Evolutionary conservation across 2,113 vertebrate species (phyloP), one percentile per base, ranked within the genome.

Genomic region (Stigmatopora argus): DNA sequence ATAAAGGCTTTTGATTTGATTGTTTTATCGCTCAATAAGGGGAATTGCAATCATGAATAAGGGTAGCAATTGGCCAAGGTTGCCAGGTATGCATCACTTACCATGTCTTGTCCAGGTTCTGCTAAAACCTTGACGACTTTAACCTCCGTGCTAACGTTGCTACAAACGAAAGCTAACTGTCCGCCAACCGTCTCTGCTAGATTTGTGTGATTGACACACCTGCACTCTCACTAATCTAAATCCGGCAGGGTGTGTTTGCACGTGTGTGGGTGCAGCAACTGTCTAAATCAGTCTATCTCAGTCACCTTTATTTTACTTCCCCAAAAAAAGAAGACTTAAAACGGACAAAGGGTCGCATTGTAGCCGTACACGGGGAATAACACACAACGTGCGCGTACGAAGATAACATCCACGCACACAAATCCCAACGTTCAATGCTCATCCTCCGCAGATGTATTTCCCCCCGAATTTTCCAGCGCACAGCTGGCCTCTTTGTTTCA

Each of bases 401-500:
- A 0, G 65, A 71, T 64, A 63, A 61, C 45, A 10, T 66, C 51
- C 63, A 67, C 77, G 49, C 70, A 73, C 73, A 73, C 67, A 9
- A 47, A 41, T 55, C 55, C 51, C 72, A 57, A 64, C 62, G 34
- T 75, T 69, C 73, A 38, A 31, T 66, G 59, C 19, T 61, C 59
- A 61, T 61, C 58, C 35, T 60, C 35, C 59, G 11, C 74, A 51
- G 66, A 70, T 66, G 56, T 75, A 75, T 66, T 38, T 65, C 66
- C 69, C 67, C 75, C 13, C 13, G 14, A 56, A 80, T 87, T 88
- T 81, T 87, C 78, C 66, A 17, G 64, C 77, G 77, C 81, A 87
- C 85, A 88, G 86, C 88, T 81, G 83, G 83, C 77, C 64, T 84
- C 83, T 87, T 89, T 87, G 85, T 88, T 85, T 88, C 70, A 74